Evolutionary conservation across 1,140 invertebrate genomes (phyloP).

Genomic region (Cydia splendana): DNA sequence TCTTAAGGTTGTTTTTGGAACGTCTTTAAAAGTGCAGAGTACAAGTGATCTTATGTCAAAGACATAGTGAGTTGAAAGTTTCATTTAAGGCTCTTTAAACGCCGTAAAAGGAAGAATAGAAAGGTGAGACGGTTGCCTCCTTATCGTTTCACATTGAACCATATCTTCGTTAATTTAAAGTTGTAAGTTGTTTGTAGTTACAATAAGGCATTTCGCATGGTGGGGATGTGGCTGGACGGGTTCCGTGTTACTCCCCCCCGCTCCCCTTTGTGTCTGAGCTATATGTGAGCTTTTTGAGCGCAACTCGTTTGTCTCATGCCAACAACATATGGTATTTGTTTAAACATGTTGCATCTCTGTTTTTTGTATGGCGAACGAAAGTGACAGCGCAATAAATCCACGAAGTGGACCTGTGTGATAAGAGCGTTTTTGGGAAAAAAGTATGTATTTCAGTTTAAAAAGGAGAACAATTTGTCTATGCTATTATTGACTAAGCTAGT

Average conservation of each 20-base stretch:
- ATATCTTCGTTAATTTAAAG: neutral
- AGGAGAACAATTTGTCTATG: too few species aligned
- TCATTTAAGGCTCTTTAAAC: constrained; percentile 26
- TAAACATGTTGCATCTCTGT: too few species aligned
- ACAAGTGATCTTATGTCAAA: constrained; percentile 16
- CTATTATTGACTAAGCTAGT: too few species aligned
- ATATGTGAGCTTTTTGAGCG: neutral
- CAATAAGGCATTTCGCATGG: constrained; percentile 2
- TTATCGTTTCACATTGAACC: neutral
- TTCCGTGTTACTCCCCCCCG: constrained; percentile 28
- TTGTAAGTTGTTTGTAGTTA: neutral
- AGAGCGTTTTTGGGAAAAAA: too few species aligned
- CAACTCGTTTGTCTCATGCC: neutral
- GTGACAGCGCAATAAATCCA: too few species aligned
- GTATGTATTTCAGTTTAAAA: too few species aligned
- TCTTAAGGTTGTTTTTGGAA: neutral
- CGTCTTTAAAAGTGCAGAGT: neutral
- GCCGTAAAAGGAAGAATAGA: constrained; percentile 27
- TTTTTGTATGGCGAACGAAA: too few species aligned
- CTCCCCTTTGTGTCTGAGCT: neutral
- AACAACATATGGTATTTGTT: too few species aligned
- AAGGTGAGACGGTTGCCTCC: constrained; percentile 5
- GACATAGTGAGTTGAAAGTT: constrained; percentile 15
- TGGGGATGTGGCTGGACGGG: constrained; percentile 17
- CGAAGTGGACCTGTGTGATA: too few species aligned